phyloP scores from a whole-genome alignment of 2,888 invertebrate genomes.

The Scaptomyza cyrtandrae region DNA sequence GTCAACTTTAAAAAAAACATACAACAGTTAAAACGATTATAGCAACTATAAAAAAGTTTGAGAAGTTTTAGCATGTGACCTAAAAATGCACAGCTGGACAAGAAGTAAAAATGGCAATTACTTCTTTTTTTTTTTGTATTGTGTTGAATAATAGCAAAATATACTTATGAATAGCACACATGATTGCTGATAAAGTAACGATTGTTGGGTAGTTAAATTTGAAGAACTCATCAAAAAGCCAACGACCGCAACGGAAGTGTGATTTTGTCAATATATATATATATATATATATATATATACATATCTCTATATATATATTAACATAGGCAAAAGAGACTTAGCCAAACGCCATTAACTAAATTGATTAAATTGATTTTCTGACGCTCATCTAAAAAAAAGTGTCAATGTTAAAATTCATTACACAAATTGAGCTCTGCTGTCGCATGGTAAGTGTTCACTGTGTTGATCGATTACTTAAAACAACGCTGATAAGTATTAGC shows the following conservation, averaged over 20 bases:
- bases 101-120: not conserved
- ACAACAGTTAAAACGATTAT: constrained; percentile 8
- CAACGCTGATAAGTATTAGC: not conserved
- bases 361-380: constrained; percentile 60
- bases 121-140: constrained; percentile 8
- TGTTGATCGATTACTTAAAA: constrained; percentile 35
- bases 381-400: constrained; percentile 26
- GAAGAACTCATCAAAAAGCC: not conserved
- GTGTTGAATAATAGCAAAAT: constrained; percentile 48
- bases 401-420: constrained; percentile 63
- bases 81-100: constrained; percentile 16
- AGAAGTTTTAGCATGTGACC: constrained; percentile 58
- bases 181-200: constrained; percentile 51
- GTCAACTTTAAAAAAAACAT: not conserved
- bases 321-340: not conserved
- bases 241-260: constrained; percentile 22
- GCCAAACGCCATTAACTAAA: constrained; percentile 62
- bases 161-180: constrained; percentile 46
- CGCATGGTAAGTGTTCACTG: constrained; percentile 13
- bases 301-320: not conserved
- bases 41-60: constrained; percentile 4
- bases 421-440: constrained; percentile 53
- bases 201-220: constrained; percentile 16
- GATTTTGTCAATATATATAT: constrained; percentile 14
- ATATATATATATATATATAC: not conserved